Base-by-base conservation (phyloP, 37 sponge, comb jelly and placozoan genomes). In the Hormiphora californensis region DNA sequence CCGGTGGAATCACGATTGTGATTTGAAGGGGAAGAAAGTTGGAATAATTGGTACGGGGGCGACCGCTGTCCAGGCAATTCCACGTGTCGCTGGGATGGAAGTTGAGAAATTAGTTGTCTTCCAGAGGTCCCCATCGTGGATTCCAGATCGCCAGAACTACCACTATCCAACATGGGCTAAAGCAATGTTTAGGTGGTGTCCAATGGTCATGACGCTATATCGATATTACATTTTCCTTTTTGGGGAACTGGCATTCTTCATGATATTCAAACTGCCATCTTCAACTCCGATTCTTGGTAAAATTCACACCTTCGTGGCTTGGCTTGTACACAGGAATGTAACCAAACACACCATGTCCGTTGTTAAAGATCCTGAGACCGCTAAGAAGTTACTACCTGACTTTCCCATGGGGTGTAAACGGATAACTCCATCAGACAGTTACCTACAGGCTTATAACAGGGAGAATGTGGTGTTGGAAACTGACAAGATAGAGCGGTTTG, bases 41-140 rank as follows among this genome's bases (percentile, higher is more conserved):
- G 81, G 81, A 8, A 73, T 73, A 8, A 73, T 73, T 21, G 81
- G 81, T 17, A 73, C 81, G 23, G 81, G 81, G 43, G 81, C 81
- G 4, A 43, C 81, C 4, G 81, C 46, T 21, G 49, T 73, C 22
- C 81, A 73, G 23, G 81, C 81, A 43, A 40, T 73, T 3, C 81
- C 81, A 32, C 40, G 35, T 22, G 43, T 73, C 22, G 81, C 81
- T 8, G 49, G 43, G 4, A 73, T 73, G 81, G 81, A 36, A 11
- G 35, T 73, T 7, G 49, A 41, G 5, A 43, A 4, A 4, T 28
- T 73, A 21, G 43, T n/a, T 21, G 81, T 73, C 25, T 73, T 73
- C 22, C 81, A 73, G 27, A 39, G 81, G 12, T 25, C 81, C 43
- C n/a, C 81, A 22, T 9, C 81, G 0, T 73, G 81, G 81, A 12